Evolutionary conservation across 2,113 vertebrate genomes (phyloP), one percentile per base, ranked within the genome.

Genomic region (Anhinga rufa): DNA sequence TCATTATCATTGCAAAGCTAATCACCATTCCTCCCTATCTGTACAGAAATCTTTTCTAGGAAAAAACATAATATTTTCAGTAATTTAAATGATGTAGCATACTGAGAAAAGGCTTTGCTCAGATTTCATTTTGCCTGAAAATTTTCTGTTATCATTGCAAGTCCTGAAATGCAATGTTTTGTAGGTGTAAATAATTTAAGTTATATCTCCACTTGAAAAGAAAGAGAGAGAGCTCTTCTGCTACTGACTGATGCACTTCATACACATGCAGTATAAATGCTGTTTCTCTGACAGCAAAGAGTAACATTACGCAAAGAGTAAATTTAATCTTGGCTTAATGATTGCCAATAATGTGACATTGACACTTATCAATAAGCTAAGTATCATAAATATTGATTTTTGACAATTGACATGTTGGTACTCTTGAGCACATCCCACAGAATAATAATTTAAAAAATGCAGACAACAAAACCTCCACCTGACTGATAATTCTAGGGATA

Each of bases 1-100:
- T 96, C 94, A 92, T 96, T 96, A 95, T 70, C 71, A 77, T 83
- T 87, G 49, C 65, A 90, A 88, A 92, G 61, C 61, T 95, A 85
- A 92, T 86, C 90, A 83, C 20, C 49, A 58, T 93, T 94, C 17
- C 38, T 54, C 44, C 75, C 82, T 90, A 68, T 52, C 57, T 46
- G 22, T 38, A 93, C 17, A 79, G 28, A 90, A 77, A 77, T 38
- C 10, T 93, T 88, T 84, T 93, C 34, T 69, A 80, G 44, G 83
- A 86, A 92, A 87, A 71, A 38, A 12, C 6, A 12, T 1, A 28
- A 7, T 46, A 69, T 91, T 82, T 96, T 81, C 32, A 84, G 36
- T 40, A 71, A 82, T 80, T 20, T 76, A 72, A 69, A 87, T 70
- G 1, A 65, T 74, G 89, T 80, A 40, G 6, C 78, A 85, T 76